Conservation (phyloP, 2,113 vertebrate species). For the Bettongia penicillata region DNA sequence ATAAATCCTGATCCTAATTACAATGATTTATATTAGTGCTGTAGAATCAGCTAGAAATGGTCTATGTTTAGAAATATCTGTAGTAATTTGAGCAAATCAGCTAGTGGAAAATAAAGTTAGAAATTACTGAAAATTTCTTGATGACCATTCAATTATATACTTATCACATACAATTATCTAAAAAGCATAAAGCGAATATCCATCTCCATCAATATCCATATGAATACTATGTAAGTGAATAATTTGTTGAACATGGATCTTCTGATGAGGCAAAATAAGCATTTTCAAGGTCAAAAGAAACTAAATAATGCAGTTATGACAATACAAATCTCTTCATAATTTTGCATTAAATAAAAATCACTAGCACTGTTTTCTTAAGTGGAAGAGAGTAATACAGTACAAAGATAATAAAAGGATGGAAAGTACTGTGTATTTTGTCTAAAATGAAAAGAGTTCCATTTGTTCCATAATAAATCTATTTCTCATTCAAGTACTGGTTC, state of each 20-base stretch:
- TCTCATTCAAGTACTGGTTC: neutral
- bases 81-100: constrained; percentile 6
- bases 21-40: constrained; percentile 50
- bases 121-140: constrained; percentile 43
- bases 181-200: neutral
- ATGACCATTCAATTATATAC: constrained; percentile 8
- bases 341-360: constrained; percentile 42
- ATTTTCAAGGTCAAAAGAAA: constrained; percentile 44
- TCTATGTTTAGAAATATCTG: constrained; percentile 49
- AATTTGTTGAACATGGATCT: constrained; percentile 35
- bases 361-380: constrained; percentile 7
- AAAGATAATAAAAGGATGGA: neutral
- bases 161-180: neutral
- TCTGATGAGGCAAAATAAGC: constrained; percentile 50
- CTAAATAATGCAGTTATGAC: constrained; percentile 29
- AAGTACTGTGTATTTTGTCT: neutral
- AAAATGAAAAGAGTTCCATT: neutral
- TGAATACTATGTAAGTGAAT: neutral
- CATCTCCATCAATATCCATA: neutral
- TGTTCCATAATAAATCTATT: neutral
- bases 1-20: constrained; percentile 60
- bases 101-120: constrained; percentile 17
- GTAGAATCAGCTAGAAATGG: constrained; percentile 27
- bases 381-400: neutral
- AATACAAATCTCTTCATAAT: constrained; percentile 24